A percentile compares a stretch with the other conserved stretches of the same genome.
phyloP scores from a whole-genome alignment of 2,797 vertebrate species.

The Sciurus vulgaris region DNA sequence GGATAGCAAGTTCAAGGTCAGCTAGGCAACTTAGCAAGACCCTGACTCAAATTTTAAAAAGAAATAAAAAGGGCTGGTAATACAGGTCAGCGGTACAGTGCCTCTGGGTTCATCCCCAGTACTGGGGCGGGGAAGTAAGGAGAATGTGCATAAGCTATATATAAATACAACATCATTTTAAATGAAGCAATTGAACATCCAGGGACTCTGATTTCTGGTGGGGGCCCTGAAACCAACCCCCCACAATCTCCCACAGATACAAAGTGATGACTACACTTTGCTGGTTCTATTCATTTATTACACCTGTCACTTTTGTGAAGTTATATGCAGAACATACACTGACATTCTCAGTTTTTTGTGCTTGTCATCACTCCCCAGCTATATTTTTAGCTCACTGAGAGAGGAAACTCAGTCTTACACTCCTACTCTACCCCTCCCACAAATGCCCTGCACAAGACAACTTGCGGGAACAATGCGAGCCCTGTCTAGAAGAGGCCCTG shows the following conservation, averaged over 20 bases:
- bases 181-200: neutral
- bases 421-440: neutral
- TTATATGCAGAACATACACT: neutral
- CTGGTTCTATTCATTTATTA: neutral
- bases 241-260: too few relatives aligned
- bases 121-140: neutral
- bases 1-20: neutral
- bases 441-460: neutral
- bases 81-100: too few relatives aligned
- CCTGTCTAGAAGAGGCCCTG: neutral
- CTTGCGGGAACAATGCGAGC: accelerated
- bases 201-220: neutral
- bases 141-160: neutral
- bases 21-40: neutral
- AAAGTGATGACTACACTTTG: neutral
- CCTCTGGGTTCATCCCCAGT: too few relatives aligned
- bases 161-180: neutral
- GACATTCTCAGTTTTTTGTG: neutral
- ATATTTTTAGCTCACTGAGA: neutral
- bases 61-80: neutral
- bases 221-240: neutral
- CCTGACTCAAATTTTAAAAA: neutral
- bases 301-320: neutral
- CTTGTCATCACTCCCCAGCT: neutral
- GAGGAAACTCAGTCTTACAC: neutral